A percentile compares a stretch with the other conserved stretches of the same genome.
phyloP scores from a whole-genome alignment of 2,888 invertebrate genomes.

The Blera fallax region DNA sequence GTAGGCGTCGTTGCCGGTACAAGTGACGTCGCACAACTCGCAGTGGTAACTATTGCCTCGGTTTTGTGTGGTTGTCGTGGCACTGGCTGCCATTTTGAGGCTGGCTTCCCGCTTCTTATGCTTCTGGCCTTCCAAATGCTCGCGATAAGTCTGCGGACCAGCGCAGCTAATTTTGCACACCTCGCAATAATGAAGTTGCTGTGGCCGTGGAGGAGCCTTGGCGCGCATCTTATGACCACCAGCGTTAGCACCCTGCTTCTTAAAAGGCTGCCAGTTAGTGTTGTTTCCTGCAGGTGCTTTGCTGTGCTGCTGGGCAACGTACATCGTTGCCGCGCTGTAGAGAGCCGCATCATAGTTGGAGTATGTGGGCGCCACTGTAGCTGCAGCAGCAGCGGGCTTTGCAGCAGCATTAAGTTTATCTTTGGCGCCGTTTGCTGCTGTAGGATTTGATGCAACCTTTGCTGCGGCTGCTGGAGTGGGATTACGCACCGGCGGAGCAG shows the following conservation, averaged over 20 bases:
- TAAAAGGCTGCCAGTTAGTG: constrained; percentile 84
- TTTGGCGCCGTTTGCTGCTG: constrained; percentile 75
- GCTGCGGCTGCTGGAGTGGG: constrained; percentile 84
- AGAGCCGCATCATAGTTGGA: constrained; percentile 97
- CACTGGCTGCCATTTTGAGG: constrained; percentile 87
- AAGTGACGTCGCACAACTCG: constrained; percentile 98
- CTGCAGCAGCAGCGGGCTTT: constrained; percentile 79
- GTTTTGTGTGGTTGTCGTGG: constrained; percentile 85
- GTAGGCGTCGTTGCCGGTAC: constrained; percentile 99
- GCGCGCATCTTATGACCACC: constrained; percentile 80
- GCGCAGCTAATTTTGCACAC: constrained; percentile 99
- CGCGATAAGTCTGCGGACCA: constrained; percentile 95
- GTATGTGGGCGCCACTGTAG: constrained; percentile 87
- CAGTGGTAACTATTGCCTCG: constrained; percentile 88
- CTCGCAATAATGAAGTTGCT: constrained; percentile 98
- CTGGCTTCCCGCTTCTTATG: constrained; percentile 99
- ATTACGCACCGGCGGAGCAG: constrained; percentile 86
- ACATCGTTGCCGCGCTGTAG: constrained; percentile 97
- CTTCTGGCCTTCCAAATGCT: constrained; percentile 98
- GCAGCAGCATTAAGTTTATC: constrained; percentile 77
- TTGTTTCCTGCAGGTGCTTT: constrained; percentile 75
- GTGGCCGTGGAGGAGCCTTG: constrained; percentile 91
- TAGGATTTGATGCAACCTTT: constrained; percentile 81
- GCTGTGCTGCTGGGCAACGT: constrained; percentile 90
- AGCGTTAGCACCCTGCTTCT: constrained; percentile 81